A percentile compares a stretch with the other conserved stretches of the same genome.
These are phyloP conservation scores for Ligdia adustata DNA, from an alignment of 2,888 invertebrate genomes.

Conservation along the genomic window DNA sequence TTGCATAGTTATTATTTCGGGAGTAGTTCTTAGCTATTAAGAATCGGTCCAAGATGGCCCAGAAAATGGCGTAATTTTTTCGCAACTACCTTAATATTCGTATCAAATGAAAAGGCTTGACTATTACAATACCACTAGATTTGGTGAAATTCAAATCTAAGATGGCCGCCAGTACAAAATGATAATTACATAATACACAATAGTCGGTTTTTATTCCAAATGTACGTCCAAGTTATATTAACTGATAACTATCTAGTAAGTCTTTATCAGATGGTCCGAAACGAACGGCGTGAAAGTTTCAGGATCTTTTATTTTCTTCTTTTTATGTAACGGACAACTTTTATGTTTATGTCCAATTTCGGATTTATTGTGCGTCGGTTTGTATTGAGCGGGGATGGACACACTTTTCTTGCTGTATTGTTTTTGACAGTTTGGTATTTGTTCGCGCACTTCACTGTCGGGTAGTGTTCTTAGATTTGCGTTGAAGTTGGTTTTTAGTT, in stretches of 20 bases:
- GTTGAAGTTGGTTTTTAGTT: slow-evolving; percentile 37
- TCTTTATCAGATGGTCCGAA: slow-evolving; percentile 77
- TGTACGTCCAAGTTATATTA: no score
- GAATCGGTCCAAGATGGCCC: no score
- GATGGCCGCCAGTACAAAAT: no score
- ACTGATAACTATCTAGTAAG: slow-evolving; percentile 56
- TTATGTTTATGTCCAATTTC: slow-evolving; percentile 68
- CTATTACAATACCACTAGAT: no score
- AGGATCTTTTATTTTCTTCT: slow-evolving; percentile 67
- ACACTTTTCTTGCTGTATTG: slow-evolving; percentile 60
- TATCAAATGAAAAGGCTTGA: no score
- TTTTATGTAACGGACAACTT: slow-evolving; percentile 69
- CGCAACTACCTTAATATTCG: no score
- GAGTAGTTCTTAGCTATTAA: no score
- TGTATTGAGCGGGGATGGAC: slow-evolving; percentile 65
- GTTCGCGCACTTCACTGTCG: slow-evolving; percentile 31
- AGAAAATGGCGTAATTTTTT: no score
- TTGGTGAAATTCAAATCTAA: no score
- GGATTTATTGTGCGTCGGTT: slow-evolving; percentile 73
- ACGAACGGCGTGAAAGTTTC: slow-evolving; percentile 60
- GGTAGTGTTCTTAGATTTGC: slow-evolving; percentile 36
- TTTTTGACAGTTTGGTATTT: slow-evolving; percentile 67
- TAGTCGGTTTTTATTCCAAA: no score
- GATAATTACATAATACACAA: no score
- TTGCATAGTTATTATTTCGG: no score